phyloP scores from a whole-genome alignment of 2,888 invertebrate genomes.

The Dermolepida albohirtum region DNA sequence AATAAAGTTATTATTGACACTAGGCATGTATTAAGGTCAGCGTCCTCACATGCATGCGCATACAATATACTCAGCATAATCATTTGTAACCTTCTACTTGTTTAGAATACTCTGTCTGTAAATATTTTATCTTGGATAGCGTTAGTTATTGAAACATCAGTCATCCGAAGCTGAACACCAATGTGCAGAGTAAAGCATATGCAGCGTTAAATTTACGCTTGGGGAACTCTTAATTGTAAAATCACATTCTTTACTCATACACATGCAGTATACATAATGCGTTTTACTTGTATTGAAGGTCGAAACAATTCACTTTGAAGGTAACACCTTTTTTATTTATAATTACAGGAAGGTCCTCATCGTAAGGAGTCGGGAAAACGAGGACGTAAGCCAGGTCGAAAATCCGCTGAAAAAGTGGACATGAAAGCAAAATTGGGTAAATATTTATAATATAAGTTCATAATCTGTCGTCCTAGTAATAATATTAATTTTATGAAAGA shows the following conservation, averaged over 20 bases:
- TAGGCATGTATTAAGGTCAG: constrained; percentile 30
- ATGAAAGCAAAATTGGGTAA: constrained; percentile 93
- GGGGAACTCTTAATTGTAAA: constrained; percentile 12
- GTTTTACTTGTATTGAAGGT: constrained; percentile 33
- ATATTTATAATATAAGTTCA: constrained; percentile 43
- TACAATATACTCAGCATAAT: not conserved
- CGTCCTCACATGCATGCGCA: constrained; percentile 33
- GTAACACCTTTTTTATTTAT: constrained; percentile 43
- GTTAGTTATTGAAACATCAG: constrained; percentile 25
- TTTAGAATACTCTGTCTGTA: constrained; percentile 19
- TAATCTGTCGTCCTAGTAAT: too few species aligned
- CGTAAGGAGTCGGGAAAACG: constrained; percentile 87
- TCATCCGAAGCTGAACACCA: constrained; percentile 9
- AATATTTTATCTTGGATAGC: constrained; percentile 10
- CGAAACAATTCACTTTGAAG: constrained; percentile 25
- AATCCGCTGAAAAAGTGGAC: constrained; percentile 89
- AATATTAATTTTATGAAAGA: too few species aligned
- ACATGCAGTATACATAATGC: constrained; percentile 9
- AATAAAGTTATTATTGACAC: constrained; percentile 12
- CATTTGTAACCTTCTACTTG: constrained; percentile 35
- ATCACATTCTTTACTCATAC: constrained; percentile 10
- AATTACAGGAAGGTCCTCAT: constrained; percentile 71
- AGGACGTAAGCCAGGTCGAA: constrained; percentile 89
- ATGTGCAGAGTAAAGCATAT: too few species aligned
- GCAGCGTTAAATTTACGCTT: constrained; percentile 12